Evolutionary conservation across 2,113 vertebrate species (phyloP), one percentile per base, ranked within the genome.

Genomic region (Lampris megalopsis): DNA sequence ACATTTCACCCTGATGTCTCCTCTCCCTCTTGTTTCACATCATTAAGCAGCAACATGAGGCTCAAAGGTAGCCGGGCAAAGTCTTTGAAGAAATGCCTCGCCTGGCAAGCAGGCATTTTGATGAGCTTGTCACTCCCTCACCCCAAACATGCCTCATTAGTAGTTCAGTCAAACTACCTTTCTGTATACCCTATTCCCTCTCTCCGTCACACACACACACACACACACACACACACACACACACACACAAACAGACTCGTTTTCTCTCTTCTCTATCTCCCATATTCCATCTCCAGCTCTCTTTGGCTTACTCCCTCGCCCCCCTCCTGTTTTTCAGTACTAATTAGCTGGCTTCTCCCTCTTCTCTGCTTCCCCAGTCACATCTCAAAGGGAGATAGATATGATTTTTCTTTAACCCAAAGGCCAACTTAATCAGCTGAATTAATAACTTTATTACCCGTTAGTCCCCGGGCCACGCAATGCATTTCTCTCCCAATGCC

Each of bases 391-490:
- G 91, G 93, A 93, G 92, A 92, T 85, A 90, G 92, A 93, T 94
- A 94, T 92, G 92, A 94, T 95, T 94, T 94, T 95, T 93, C 91
- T 94, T 93, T 92, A 93, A 94, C 93, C 93, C 92, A 94, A 95
- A 95, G 93, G 94, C 93, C 93, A 95, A 94, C 90, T 93, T 95
- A 94, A 95, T 95, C 93, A 94, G 93, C 92, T 94, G 94, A 94
- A 94, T 95, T 95, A 94, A 95, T 94, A 89, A 94, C 92, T 92
- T 94, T 93, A 94, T 94, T 94, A 94, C 91, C 90, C 90, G 90
- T 89, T 91, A 91, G 90, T 91, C 92, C 92, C 67, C 73, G 52
- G 92, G 92, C 92, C 82, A 90, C 83, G 87, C 88, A 90, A 91
- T 74, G 69, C 80, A 78, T 90, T 90, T 90, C 80, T 75, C 85